Evolutionary conservation across 1,140 invertebrate species (phyloP).

Genomic region (Drosophila tristis): DNA sequence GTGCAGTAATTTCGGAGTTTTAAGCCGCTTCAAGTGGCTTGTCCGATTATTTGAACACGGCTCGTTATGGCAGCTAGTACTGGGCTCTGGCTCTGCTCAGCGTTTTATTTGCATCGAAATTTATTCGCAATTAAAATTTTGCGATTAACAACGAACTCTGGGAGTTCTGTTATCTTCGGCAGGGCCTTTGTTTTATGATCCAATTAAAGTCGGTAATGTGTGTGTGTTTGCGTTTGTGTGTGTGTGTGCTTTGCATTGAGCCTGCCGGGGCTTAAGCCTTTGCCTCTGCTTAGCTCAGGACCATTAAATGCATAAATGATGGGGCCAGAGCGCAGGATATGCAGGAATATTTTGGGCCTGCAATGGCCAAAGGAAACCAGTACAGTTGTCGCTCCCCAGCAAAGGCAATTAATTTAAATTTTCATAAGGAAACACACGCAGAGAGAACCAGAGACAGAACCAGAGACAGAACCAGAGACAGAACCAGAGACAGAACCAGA

Average conservation of each 20-base stretch:
- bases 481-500: not conserved
- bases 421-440: slow-evolving; percentile 23
- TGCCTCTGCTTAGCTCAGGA: slow-evolving; percentile 12
- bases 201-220: slow-evolving; percentile 39
- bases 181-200: slow-evolving; percentile 56
- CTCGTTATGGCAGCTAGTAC: slow-evolving; percentile 1
- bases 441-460: not conserved
- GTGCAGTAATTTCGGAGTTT: slow-evolving; percentile 8
- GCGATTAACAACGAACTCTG: not conserved
- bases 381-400: slow-evolving; percentile 13
- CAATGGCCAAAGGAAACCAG: slow-evolving; percentile 11
- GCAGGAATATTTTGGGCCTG: slow-evolving; percentile 31
- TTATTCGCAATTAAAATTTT: slow-evolving; percentile 62
- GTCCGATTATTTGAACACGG: slow-evolving; percentile 16
- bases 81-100: not conserved
- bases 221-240: too few species aligned
- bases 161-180: slow-evolving; percentile 13
- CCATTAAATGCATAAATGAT: slow-evolving; percentile 69
- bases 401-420: slow-evolving; percentile 46
- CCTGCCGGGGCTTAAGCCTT: slow-evolving; percentile 13
- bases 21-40: not conserved
- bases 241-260: not conserved
- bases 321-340: slow-evolving; percentile 28
- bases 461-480: not conserved
- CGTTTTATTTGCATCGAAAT: slow-evolving; percentile 46